Evolutionary conservation across 2,888 invertebrate species (phyloP).

Genomic region (Endomychus coccineus): DNA sequence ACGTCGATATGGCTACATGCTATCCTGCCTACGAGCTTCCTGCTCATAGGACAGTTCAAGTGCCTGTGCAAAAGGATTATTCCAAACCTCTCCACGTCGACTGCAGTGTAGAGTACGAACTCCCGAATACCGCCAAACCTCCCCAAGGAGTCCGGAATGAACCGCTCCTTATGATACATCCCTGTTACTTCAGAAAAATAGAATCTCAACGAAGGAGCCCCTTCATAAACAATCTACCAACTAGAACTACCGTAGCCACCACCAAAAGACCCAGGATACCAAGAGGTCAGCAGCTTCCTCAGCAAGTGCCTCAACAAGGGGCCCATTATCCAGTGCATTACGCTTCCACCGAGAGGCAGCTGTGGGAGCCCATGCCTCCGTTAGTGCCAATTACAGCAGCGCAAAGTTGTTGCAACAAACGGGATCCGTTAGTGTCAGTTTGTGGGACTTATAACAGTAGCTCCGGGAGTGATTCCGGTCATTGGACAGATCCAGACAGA

Average conservation of each 20-base stretch:
- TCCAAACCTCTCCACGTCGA: slow-evolving; percentile 82
- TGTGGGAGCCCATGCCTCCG: slow-evolving; percentile 39
- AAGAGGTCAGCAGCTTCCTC: slow-evolving; percentile 32
- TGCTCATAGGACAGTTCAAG: slow-evolving; percentile 25
- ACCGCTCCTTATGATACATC: slow-evolving; percentile 83
- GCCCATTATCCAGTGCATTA: slow-evolving; percentile 35
- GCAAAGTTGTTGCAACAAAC: slow-evolving; percentile 32
- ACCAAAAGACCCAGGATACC: slow-evolving; percentile 25
- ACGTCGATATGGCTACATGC: slow-evolving; percentile 38
- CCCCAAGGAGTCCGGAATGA: slow-evolving; percentile 76
- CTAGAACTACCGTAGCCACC: slow-evolving; percentile 30
- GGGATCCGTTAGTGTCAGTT: slow-evolving; percentile 38
- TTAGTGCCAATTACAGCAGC: slow-evolving; percentile 37
- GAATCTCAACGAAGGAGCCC: slow-evolving; percentile 76
- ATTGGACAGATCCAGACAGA: slow-evolving; percentile 40
- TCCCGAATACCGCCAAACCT: slow-evolving; percentile 82
- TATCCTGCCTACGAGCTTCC: slow-evolving; percentile 38
- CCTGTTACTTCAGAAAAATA: slow-evolving; percentile 81
- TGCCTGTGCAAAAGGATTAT: slow-evolving; percentile 61
- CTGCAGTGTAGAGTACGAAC: slow-evolving; percentile 86
- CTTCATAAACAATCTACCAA: slow-evolving; percentile 75
- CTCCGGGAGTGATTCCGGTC: slow-evolving; percentile 34
- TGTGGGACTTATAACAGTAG: slow-evolving; percentile 36
- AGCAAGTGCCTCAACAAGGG: slow-evolving; percentile 39
- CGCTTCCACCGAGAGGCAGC: slow-evolving; percentile 31